Evolutionary conservation across 2,113 vertebrate genomes (phyloP).

Genomic region (Heterotilapia buettikoferi): DNA sequence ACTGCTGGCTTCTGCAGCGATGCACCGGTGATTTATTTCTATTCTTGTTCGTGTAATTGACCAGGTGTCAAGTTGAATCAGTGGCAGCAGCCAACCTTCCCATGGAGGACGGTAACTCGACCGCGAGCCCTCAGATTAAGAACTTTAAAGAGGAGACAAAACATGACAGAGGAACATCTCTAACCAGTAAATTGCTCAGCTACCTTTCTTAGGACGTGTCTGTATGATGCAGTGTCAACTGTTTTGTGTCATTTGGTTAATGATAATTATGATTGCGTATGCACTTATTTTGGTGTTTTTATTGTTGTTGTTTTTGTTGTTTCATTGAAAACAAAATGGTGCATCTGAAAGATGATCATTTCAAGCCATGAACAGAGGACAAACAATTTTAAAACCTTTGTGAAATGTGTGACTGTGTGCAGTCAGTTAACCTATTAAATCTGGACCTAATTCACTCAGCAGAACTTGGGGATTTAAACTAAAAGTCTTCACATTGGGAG

Average conservation of each 20-base stretch:
- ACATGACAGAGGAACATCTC: background rate
- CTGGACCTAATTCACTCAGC: background rate
- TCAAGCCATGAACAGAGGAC: background rate
- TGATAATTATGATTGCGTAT: background rate
- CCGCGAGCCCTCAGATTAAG: background rate
- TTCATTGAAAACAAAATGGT: background rate
- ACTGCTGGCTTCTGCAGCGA: background rate
- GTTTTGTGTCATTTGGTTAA: background rate
- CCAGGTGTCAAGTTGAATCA: conserved; percentile 36
- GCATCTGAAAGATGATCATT: rapidly evolving
- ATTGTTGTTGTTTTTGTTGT: background rate
- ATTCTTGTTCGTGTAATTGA: conserved; percentile 44
- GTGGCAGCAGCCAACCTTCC: background rate
- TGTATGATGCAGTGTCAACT: background rate
- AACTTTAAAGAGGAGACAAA: background rate
- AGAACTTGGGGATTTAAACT: background rate
- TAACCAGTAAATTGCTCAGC: background rate
- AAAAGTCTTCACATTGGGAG: background rate
- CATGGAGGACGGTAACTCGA: conserved; percentile 1
- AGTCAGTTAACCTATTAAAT: background rate
- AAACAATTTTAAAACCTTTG: background rate
- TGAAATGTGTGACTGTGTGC: background rate
- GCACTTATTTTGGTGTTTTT: background rate
- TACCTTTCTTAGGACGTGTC: background rate
- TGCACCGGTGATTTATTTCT: conserved; percentile 34